A percentile compares a stretch with the other conserved stretches of the same genome.
Evolutionary conservation across 2,888 invertebrate species (phyloP).

Genomic region (Amphiduros pacificus): DNA sequence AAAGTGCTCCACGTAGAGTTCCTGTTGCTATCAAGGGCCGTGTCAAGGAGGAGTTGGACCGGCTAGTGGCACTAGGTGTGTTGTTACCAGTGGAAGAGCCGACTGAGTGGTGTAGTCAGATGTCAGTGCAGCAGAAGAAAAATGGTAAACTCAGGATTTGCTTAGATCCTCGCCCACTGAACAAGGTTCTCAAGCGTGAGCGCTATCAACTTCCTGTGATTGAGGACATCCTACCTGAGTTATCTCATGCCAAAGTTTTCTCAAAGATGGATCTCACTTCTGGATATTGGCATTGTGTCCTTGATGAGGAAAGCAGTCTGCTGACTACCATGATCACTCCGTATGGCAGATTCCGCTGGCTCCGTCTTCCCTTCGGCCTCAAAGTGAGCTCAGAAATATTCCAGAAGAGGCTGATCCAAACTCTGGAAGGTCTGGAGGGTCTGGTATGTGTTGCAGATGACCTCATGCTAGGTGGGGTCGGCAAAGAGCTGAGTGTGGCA

Average conservation of each 20-base stretch:
- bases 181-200: constrained; percentile 22
- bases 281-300: constrained; percentile 26
- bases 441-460: too few relatives aligned
- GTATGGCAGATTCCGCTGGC: constrained; percentile 18
- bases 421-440: too few relatives aligned
- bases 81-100: neutral
- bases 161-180: constrained; percentile 23
- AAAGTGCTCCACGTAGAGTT: too few relatives aligned
- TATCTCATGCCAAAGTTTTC: constrained; percentile 25
- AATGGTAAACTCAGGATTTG: constrained; percentile 29
- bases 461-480: too few relatives aligned
- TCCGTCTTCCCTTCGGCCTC: too few relatives aligned
- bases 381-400: too few relatives aligned
- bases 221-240: constrained; percentile 27
- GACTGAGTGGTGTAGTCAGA: constrained; percentile 20
- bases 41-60: neutral
- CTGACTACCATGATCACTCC: constrained; percentile 28
- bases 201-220: constrained; percentile 25
- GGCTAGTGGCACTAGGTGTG: neutral
- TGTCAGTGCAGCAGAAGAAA: constrained; percentile 16
- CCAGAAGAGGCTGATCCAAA: too few relatives aligned
- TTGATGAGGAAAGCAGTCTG: constrained; percentile 21
- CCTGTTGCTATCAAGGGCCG: too few relatives aligned
- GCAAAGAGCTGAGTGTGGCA: too few relatives aligned
- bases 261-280: constrained; percentile 30